phyloP scores from a whole-genome alignment of 2,888 invertebrate genomes.

The Agrypnus murinus region DNA sequence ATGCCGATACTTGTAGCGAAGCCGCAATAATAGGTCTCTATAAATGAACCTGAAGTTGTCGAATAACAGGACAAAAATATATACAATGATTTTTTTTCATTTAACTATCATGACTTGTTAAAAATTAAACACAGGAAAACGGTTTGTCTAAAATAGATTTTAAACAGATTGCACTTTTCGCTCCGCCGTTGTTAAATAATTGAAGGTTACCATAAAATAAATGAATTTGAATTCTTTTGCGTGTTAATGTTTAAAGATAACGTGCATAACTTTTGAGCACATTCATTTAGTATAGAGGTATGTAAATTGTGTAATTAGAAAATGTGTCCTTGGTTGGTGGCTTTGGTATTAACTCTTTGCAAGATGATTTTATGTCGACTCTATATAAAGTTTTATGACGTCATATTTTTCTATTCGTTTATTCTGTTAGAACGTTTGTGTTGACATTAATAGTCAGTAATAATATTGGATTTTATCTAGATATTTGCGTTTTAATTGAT shows the following conservation, averaged over 20 bases:
- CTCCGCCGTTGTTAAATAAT: neutral
- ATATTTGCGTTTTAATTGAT: too few species aligned
- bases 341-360: neutral
- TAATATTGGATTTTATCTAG: too few species aligned
- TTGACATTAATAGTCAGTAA: too few species aligned
- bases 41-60: slow-evolving; percentile 11
- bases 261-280: slow-evolving; percentile 3
- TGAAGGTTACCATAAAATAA: neutral
- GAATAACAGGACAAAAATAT: neutral
- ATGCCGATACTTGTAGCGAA: too few species aligned
- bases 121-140: slow-evolving; percentile 10
- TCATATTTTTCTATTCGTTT: too few species aligned
- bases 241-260: neutral
- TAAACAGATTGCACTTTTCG: too few species aligned
- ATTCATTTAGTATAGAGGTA: neutral
- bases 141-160: too few species aligned
- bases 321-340: slow-evolving; percentile 11
- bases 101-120: slow-evolving; percentile 19
- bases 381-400: neutral
- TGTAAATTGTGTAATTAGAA: slow-evolving; percentile 22
- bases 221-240: slow-evolving; percentile 20
- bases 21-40: neutral
- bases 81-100: neutral
- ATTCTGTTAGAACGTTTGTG: too few species aligned
- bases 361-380: neutral